These are phyloP conservation scores for Eristalinus sepulchralis DNA, from an alignment of 2,888 invertebrate species.

Conservation along the genomic window DNA sequence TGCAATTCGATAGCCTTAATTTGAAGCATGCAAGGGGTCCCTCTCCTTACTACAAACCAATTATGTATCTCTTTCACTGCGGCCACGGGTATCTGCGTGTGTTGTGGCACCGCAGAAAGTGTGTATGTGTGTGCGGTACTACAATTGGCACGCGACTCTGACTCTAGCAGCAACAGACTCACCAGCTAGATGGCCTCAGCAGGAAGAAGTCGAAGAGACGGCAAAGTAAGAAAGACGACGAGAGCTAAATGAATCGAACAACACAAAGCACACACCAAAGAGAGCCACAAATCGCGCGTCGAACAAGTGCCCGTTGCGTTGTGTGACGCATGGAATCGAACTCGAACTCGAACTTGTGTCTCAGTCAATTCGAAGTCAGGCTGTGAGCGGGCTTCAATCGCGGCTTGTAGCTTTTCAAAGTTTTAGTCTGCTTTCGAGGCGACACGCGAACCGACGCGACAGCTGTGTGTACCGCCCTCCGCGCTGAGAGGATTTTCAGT, in stretches of 20 bases:
- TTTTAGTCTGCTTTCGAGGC: slow-evolving; percentile 61
- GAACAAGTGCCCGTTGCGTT: slow-evolving; percentile 51
- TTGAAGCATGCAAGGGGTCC: slow-evolving; percentile 26
- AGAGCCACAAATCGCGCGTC: slow-evolving; percentile 14
- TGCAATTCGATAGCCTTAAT: slow-evolving; percentile 71
- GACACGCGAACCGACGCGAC: slow-evolving; percentile 54
- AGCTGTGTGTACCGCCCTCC: neutral
- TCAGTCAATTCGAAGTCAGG: slow-evolving; percentile 45
- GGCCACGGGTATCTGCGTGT: neutral
- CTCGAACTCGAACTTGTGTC: slow-evolving; percentile 68
- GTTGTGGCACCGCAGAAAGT: slow-evolving; percentile 15
- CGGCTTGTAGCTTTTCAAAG: slow-evolving; percentile 65
- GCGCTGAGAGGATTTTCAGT: slow-evolving; percentile 30
- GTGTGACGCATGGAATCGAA: slow-evolving; percentile 67
- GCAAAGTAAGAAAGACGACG: slow-evolving; percentile 7
- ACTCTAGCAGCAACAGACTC: slow-evolving; percentile 4
- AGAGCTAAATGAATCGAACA: neutral
- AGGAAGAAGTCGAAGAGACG: neutral
- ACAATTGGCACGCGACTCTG: slow-evolving; percentile 69
- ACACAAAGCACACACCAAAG: slow-evolving; percentile 7
- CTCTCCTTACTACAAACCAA: slow-evolving; percentile 30
- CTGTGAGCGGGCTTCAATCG: slow-evolving; percentile 65
- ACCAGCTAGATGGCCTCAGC: neutral
- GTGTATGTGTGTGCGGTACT: slow-evolving; percentile 64
- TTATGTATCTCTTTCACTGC: slow-evolving; percentile 4